Percentiles rank a stretch among this genome's conserved stretches.
phyloP scores from a whole-genome alignment of 2,797 vertebrate genomes.

The Harpagifer antarcticus region DNA sequence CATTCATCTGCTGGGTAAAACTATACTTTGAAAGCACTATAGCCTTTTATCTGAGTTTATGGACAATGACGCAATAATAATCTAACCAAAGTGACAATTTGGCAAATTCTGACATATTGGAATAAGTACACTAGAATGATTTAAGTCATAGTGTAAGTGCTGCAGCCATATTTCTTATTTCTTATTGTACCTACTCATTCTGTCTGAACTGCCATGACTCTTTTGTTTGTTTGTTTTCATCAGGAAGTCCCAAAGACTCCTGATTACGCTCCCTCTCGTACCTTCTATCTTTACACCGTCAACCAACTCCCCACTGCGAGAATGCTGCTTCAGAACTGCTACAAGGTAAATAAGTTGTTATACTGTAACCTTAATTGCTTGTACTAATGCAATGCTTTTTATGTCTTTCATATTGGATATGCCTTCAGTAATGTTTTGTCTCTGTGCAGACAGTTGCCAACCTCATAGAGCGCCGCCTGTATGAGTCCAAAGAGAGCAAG shows the following conservation, averaged over 20 bases:
- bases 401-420: neutral
- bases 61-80: neutral
- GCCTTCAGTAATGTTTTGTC: neutral
- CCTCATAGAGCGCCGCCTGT: constrained; percentile 91
- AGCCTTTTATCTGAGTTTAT: neutral
- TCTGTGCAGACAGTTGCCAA: constrained; percentile 90
- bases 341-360: constrained; percentile 85
- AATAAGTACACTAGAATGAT: neutral
- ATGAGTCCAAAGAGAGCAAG: constrained; percentile 95
- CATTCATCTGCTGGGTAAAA: constrained; percentile 6
- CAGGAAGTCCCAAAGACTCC: constrained; percentile 97
- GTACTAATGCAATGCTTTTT: neutral
- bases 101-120: neutral
- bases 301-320: constrained; percentile 88
- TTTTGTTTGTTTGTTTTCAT: neutral
- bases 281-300: constrained; percentile 95
- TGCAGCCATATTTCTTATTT: neutral
- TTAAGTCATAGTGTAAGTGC: neutral
- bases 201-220: constrained; percentile 11
- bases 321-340: constrained; percentile 92
- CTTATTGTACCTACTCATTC: neutral
- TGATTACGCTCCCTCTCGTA: constrained; percentile 94
- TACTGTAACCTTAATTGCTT: neutral
- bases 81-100: constrained; percentile 16
- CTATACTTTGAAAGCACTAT: neutral